Base-by-base conservation (phyloP, 2,797 vertebrate species). In the Phrynocephalus guinanensis region DNA sequence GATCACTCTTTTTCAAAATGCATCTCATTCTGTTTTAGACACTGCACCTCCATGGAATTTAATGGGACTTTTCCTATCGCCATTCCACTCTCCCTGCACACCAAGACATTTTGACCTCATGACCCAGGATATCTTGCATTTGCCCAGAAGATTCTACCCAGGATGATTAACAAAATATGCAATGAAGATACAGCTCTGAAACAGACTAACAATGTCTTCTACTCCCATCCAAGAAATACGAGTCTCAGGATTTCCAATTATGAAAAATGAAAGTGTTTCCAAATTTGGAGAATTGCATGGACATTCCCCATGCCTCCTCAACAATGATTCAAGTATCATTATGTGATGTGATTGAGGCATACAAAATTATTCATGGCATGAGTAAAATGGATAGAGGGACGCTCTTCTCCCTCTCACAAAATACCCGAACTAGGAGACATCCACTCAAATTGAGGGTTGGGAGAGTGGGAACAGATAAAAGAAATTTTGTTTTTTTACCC, bases 101-200 rank as follows among this genome's bases (percentile, higher is more conserved):
- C 26, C 26, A 26, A 28, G 22, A 73, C 10, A 33, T 48, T 26
- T 63, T 72, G 18, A 48, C 72, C 50, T 50, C 22, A 22, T 24
- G 60, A 63, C 15, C 30, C 13, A 38, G 38, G n/a, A 63, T 26
- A 20, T 1, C 68, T 30, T 77, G 5, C 1, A 78, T 33, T 77
- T 30, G 13, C 28, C 50, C 1, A 24, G 66, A 78, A n/a, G 13
- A 44, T 75, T 73, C 67, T 24, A 33, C 24, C 30, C 28, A 85
- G 1, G 28, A 38, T 48, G 3, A 28, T 26, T 76, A 24, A 52
- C 67, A 79, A 83, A 33, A 20, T 52, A 2, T 0, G 6, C 0
- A 24, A 75, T 26, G 30, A 86, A 38, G 56, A 75, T 90, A 56
- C 67, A 84, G 70, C 83, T 33, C 33, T 86, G 79, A 73, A 73